Percentiles rank a stretch among this genome's conserved stretches.
phyloP scores from a whole-genome alignment of 2,888 invertebrate species.

The Caenorhabditis angaria region DNA sequence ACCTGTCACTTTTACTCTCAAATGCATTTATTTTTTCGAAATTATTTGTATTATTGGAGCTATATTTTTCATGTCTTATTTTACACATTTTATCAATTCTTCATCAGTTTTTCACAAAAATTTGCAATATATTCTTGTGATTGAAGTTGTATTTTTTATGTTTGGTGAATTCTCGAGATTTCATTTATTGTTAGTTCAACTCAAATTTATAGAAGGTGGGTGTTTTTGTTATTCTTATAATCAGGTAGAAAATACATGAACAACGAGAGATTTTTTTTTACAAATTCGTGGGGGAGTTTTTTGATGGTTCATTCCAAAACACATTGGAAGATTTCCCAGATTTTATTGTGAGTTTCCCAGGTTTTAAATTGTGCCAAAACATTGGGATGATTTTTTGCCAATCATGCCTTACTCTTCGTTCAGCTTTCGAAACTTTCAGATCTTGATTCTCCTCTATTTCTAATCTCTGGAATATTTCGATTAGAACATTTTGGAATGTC shows the following conservation, averaged over 20 bases:
- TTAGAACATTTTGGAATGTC: slow-evolving; percentile 29
- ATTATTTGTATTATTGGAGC: slow-evolving; percentile 12
- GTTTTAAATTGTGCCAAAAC: no score
- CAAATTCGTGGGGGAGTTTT: neutral
- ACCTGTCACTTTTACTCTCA: slow-evolving; percentile 18
- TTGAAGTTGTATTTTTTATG: slow-evolving; percentile 14
- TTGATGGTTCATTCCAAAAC: no score
- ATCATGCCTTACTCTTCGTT: neutral
- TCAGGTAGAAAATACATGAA: no score
- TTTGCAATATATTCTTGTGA: slow-evolving; percentile 14
- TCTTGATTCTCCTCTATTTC: slow-evolving; percentile 18
- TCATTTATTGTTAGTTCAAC: slow-evolving; percentile 28
- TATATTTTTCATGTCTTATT: slow-evolving; percentile 26
- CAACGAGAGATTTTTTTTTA: no score
- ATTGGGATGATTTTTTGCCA: no score
- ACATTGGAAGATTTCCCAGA: no score
- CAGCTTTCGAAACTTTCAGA: slow-evolving; percentile 18
- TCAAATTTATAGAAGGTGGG: slow-evolving; percentile 22
- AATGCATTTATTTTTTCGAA: slow-evolving; percentile 21
- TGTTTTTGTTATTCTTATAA: neutral
- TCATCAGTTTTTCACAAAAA: slow-evolving; percentile 25
- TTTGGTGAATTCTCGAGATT: slow-evolving; percentile 18
- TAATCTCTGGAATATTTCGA: slow-evolving; percentile 23
- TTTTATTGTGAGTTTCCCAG: no score
- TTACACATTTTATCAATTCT: slow-evolving; percentile 23